Percentiles rank a stretch among this genome's conserved stretches.
phyloP scores from a whole-genome alignment of 1,140 invertebrate species.

The Trinorchestia longiramus region DNA sequence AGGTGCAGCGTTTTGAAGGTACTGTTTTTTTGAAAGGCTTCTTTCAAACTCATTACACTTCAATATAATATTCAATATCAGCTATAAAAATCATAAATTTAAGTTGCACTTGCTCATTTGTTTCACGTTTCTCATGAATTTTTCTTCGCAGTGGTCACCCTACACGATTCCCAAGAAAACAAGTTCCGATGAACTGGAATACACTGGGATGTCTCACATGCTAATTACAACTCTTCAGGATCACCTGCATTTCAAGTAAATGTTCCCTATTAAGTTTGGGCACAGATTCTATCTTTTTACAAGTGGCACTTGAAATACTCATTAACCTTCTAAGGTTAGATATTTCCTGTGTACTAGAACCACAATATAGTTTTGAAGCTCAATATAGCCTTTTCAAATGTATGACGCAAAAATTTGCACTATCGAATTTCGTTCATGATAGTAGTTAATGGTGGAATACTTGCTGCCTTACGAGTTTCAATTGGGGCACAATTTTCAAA shows the following conservation, averaged over 20 bases:
- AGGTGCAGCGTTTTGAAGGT: constrained; percentile 2
- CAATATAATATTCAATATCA: not conserved
- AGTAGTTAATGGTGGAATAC: too few relatives aligned
- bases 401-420: too few relatives aligned
- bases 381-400: too few relatives aligned
- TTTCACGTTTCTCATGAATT: not conserved
- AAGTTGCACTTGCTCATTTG: not conserved
- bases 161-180: not conserved
- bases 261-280: not conserved
- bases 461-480: too few relatives aligned
- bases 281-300: too few relatives aligned
- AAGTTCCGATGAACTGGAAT: not conserved
- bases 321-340: too few relatives aligned
- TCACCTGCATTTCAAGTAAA: not conserved
- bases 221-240: not conserved
- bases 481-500: too few relatives aligned
- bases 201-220: not conserved
- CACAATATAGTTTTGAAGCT: too few relatives aligned
- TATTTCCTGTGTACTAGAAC: too few relatives aligned
- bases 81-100: not conserved
- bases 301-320: too few relatives aligned
- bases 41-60: not conserved
- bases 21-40: not conserved
- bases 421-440: too few relatives aligned
- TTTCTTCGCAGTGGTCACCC: not conserved